These are phyloP conservation scores for Hippopotamus amphibius DNA, from an alignment of 2,113 vertebrate genomes.

Conservation along the genomic window DNA sequence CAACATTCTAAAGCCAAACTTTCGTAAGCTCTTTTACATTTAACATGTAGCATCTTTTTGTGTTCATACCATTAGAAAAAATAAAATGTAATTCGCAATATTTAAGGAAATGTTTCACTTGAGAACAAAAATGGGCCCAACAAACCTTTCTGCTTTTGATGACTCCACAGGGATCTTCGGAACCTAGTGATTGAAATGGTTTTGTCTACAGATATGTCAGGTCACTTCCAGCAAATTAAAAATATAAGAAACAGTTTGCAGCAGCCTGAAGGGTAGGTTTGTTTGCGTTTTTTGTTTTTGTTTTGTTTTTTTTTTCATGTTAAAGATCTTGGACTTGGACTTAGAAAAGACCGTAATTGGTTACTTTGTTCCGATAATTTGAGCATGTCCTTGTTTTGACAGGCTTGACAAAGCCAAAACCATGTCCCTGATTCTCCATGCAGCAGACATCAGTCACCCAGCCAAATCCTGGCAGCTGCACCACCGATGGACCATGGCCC, in stretches of 20 bases:
- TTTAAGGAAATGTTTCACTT: conserved; percentile 69
- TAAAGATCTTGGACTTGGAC: neutral
- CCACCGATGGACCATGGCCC: conserved; percentile 94
- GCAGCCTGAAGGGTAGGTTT: conserved; percentile 94
- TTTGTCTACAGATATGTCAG: conserved; percentile 98
- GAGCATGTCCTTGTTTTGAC: conserved; percentile 85
- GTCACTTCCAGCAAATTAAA: conserved; percentile 98
- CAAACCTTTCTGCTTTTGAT: conserved; percentile 79
- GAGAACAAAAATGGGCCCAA: conserved; percentile 67
- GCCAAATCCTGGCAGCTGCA: conserved; percentile 96
- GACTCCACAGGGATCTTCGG: conserved; percentile 92
- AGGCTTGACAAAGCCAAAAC: conserved; percentile 97
- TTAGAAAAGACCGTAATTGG: neutral
- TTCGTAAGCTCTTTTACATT: conserved; percentile 57
- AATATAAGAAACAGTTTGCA: conserved; percentile 94
- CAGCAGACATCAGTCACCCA: conserved; percentile 98
- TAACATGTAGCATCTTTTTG: conserved; percentile 30
- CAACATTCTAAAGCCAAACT: conserved; percentile 40
- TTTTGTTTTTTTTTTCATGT: conserved; percentile 42
- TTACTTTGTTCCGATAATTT: conserved; percentile 79
- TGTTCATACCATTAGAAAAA: conserved; percentile 69
- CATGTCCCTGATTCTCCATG: conserved; percentile 96
- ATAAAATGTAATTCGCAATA: conserved; percentile 64
- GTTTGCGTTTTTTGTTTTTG: too few species aligned
- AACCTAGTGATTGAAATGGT: conserved; percentile 97